Evolutionary conservation across 2,888 invertebrate genomes (phyloP).

Genomic region (Drosophila anceps): DNA sequence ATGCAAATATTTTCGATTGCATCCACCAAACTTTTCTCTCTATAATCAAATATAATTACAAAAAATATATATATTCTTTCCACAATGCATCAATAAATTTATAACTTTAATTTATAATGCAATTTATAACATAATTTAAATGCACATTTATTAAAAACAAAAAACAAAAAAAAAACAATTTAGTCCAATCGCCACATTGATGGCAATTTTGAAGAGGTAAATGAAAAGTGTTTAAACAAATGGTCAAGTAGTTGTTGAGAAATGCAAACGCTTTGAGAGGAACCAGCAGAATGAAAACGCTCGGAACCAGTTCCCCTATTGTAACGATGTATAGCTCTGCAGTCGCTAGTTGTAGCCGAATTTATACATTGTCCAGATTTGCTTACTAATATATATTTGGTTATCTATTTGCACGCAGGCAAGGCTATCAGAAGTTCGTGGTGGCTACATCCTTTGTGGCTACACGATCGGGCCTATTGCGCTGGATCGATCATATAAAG

Average conservation of each 20-base stretch:
- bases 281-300: conserved; percentile 43
- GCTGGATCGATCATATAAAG: conserved; percentile 92
- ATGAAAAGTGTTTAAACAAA: conserved; percentile 81
- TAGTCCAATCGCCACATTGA: conserved; percentile 98
- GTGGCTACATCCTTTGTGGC: conserved; percentile 94
- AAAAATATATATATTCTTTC: conserved; percentile 42
- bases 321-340: conserved; percentile 10
- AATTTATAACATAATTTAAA: conserved; percentile 50
- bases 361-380: neutral
- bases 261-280: conserved; percentile 35
- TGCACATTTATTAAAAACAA: conserved; percentile 43
- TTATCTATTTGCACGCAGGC: conserved; percentile 87
- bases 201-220: conserved; percentile 98
- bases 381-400: conserved; percentile 25
- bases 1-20: conserved; percentile 44
- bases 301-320: conserved; percentile 40
- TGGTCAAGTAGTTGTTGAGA: conserved; percentile 58
- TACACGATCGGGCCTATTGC: conserved; percentile 94
- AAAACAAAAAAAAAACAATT: conserved; percentile 31
- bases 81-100: conserved; percentile 44
- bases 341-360: conserved; percentile 12
- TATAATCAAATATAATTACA: conserved; percentile 39
- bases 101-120: conserved; percentile 45
- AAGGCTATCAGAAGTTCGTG: conserved; percentile 95
- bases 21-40: conserved; percentile 18